Conservation (phyloP, 2,797 vertebrate species). For the Apodemus agrarius region DNA sequence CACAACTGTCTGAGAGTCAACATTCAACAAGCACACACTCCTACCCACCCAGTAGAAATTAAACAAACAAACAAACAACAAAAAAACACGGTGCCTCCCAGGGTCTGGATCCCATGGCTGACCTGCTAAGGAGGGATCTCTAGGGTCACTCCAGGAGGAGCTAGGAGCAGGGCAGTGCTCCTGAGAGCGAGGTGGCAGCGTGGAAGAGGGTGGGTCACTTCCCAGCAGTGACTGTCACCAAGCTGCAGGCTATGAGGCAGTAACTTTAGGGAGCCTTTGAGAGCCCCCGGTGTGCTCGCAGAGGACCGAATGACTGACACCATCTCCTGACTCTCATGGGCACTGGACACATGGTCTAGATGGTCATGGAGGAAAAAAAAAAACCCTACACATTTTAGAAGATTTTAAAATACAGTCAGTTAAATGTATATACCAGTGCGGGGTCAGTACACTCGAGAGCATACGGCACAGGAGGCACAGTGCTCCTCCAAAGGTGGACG, state of each 20-base stretch:
- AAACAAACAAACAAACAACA: too few relatives aligned
- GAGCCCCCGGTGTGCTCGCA: background rate
- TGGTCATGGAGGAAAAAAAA: background rate
- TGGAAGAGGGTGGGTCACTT: background rate
- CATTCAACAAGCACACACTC: background rate
- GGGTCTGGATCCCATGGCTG: background rate
- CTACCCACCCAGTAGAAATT: too few relatives aligned
- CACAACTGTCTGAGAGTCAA: slow-evolving; percentile 39
- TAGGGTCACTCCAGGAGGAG: background rate
- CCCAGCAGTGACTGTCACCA: background rate
- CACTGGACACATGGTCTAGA: background rate
- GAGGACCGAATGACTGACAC: background rate
- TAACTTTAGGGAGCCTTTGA: background rate
- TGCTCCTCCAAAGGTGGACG: background rate
- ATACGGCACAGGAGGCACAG: background rate
- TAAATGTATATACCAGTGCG: background rate
- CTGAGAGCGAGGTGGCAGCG: background rate
- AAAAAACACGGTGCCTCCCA: background rate
- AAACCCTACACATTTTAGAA: background rate
- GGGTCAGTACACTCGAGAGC: background rate
- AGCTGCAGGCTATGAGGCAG: background rate
- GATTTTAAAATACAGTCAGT: background rate
- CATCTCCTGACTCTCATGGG: background rate
- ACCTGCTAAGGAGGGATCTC: background rate
- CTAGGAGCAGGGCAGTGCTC: background rate